Evolutionary conservation across 2,888 invertebrate species (phyloP).

Genomic region (Ganaspis brasiliensis): DNA sequence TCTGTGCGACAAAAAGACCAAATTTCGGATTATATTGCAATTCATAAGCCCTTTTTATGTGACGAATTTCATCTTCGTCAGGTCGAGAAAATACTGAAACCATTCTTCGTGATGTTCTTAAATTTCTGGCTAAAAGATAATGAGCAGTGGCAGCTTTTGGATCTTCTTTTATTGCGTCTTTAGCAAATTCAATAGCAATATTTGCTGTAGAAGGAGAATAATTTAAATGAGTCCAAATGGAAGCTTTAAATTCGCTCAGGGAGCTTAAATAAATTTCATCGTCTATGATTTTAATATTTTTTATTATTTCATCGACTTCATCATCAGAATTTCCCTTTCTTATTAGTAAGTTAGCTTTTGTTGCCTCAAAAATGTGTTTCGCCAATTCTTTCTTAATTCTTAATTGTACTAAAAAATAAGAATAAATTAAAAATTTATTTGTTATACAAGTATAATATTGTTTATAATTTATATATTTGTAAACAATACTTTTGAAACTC

Average conservation of each 20-base stretch:
- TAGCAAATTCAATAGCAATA: neutral
- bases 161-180: neutral
- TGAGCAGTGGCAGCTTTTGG: neutral
- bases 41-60: neutral
- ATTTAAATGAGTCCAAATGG: neutral
- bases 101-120: neutral
- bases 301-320: no score
- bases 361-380: no score
- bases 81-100: neutral
- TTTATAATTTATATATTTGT: no score
- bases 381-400: no score
- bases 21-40: neutral
- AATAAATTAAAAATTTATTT: no score
- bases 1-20: neutral
- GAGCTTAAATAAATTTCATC: neutral
- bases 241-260: neutral
- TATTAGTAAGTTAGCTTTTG: no score
- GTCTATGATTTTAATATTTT: neutral
- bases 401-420: no score
- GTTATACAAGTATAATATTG: no score
- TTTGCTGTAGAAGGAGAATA: neutral
- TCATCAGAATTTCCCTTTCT: no score
- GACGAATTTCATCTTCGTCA: neutral
- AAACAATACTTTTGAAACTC: no score
- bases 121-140: neutral